These are phyloP conservation scores for Pheosia gnoma DNA, from an alignment of 2,888 invertebrate species.

Conservation along the genomic window DNA sequence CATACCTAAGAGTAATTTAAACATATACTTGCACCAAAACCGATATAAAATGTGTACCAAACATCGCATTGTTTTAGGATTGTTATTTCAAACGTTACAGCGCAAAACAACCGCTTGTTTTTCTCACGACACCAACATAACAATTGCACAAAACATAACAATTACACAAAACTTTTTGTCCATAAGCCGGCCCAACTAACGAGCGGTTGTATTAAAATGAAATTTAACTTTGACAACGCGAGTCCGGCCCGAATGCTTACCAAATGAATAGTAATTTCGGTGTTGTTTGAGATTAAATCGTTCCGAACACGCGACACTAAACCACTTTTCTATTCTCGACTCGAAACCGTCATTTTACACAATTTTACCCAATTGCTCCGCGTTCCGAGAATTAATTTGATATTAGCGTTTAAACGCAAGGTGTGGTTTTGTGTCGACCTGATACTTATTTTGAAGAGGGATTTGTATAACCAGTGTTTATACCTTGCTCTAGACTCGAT, in stretches of 20 bases:
- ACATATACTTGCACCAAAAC: neutral
- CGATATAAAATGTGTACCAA: conserved; percentile 8
- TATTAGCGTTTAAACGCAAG: conserved; percentile 83
- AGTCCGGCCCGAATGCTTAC: conserved; percentile 75
- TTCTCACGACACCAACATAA: conserved; percentile 42
- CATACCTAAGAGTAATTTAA: neutral
- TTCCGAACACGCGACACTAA: conserved; percentile 81
- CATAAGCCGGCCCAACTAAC: conserved; percentile 31
- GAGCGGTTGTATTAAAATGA: conserved; percentile 60
- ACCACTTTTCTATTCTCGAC: conserved; percentile 82
- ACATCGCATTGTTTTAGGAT: conserved; percentile 17
- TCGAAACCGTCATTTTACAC: conserved; percentile 82
- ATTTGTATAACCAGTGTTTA: conserved; percentile 77
- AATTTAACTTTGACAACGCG: conserved; percentile 76
- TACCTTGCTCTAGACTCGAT: conserved; percentile 68
- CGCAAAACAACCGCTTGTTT: conserved; percentile 21
- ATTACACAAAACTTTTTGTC: conserved; percentile 37
- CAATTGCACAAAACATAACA: conserved; percentile 21
- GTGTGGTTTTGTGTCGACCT: conserved; percentile 77
- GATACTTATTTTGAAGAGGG: conserved; percentile 77
- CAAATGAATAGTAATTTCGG: conserved; percentile 83
- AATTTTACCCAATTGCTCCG: conserved; percentile 83
- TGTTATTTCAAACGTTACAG: conserved; percentile 21
- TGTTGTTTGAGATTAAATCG: conserved; percentile 77
- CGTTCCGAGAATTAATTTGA: conserved; percentile 83